A percentile compares a stretch with the other conserved stretches of the same genome.
Evolutionary conservation across 2,113 vertebrate species (phyloP).

Genomic region (Geococcyx californianus): DNA sequence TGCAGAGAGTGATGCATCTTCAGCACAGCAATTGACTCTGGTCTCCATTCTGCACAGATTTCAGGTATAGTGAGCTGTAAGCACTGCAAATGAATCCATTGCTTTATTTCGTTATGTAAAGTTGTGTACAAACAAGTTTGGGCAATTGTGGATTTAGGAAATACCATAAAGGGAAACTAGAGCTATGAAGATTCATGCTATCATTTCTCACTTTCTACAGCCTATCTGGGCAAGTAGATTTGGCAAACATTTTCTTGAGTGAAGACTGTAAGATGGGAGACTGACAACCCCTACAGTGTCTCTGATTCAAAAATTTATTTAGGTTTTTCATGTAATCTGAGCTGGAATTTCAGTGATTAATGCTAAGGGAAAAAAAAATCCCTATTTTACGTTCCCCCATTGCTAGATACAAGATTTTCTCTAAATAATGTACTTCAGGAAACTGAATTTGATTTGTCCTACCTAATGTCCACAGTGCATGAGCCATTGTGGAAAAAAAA

Average conservation of each 20-base stretch:
- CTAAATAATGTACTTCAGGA: not conserved
- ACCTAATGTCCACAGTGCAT: not conserved
- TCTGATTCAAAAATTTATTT: not conserved
- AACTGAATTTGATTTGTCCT: not conserved
- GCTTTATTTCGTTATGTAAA: not conserved
- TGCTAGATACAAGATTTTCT: not conserved
- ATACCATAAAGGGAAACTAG: not conserved
- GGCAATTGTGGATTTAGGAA: not conserved
- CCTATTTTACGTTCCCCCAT: not conserved
- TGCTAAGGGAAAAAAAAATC: not conserved
- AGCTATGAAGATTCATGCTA: not conserved
- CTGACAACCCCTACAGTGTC: not conserved
- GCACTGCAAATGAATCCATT: fast-evolving
- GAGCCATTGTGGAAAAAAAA: not conserved
- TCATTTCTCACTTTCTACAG: not conserved
- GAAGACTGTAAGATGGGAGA: not conserved
- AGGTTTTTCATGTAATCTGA: not conserved
- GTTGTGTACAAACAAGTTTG: not conserved
- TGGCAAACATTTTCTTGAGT: not conserved
- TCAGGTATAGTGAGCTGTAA: not conserved
- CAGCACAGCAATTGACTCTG: not conserved
- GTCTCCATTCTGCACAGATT: not conserved
- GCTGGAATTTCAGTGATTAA: not conserved
- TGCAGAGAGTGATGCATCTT: not conserved
- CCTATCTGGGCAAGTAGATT: not conserved